phyloP scores from a whole-genome alignment of 2,113 vertebrate genomes.

The Collichthys lucidus region DNA sequence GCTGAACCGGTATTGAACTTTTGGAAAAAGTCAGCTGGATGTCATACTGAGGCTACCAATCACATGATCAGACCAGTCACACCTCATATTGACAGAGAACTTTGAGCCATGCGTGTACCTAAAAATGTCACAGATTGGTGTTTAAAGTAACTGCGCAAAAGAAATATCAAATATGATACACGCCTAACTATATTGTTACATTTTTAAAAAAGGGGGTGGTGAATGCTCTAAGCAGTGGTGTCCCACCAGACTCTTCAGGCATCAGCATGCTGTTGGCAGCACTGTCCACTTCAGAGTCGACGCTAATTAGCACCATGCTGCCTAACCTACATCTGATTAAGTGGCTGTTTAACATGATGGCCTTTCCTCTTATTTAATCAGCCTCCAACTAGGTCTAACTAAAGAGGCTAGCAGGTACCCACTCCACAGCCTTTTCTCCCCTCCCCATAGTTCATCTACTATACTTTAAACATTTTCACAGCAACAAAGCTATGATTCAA shows the following conservation, averaged over 20 bases:
- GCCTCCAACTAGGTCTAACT: slow-evolving; percentile 53
- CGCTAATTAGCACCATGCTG: slow-evolving; percentile 71
- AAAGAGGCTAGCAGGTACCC: slow-evolving; percentile 44
- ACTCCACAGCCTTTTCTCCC: slow-evolving; percentile 5
- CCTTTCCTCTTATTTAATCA: slow-evolving; percentile 66
- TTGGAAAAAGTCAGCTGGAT: too few species aligned
- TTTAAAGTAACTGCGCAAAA: background rate
- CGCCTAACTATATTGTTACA: slow-evolving; percentile 37
- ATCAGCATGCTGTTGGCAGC: slow-evolving; percentile 69
- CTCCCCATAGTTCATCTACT: slow-evolving; percentile 10
- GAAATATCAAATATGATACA: slow-evolving; percentile 27
- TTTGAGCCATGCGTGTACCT: background rate
- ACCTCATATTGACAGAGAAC: too few species aligned
- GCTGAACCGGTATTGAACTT: too few species aligned
- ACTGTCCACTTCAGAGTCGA: slow-evolving; percentile 57
- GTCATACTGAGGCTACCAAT: too few species aligned
- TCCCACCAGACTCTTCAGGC: slow-evolving; percentile 65
- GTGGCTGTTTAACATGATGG: slow-evolving; percentile 66
- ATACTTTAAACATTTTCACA: slow-evolving; percentile 12
- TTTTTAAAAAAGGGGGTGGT: slow-evolving; percentile 39
- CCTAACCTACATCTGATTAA: slow-evolving; percentile 71
- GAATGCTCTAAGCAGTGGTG: slow-evolving; percentile 47
- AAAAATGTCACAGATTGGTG: slow-evolving; percentile 50
- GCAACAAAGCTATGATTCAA: slow-evolving; percentile 12
- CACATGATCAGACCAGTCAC: too few species aligned